Percentiles rank a stretch among this genome's conserved stretches.
Conservation (phyloP, 2,113 vertebrate genomes). For the Chiloscyllium plagiosum region DNA sequence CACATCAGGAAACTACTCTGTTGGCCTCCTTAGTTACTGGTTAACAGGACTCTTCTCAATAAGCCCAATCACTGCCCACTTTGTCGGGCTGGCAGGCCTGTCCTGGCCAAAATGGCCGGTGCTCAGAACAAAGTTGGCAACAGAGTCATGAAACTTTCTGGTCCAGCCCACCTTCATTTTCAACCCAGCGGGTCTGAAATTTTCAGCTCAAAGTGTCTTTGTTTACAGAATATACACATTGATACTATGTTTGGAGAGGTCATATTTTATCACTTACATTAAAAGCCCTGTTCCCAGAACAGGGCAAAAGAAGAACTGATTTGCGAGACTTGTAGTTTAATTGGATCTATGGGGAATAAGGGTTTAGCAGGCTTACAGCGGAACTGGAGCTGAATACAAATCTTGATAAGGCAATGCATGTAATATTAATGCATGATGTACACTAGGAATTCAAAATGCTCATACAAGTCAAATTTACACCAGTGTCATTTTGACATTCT, state of each 20-base stretch:
- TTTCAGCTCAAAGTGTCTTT: neutral
- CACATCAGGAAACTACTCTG: neutral
- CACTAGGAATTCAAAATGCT: conserved; percentile 17
- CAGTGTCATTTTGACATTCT: conserved; percentile 18
- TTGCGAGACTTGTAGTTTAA: conserved; percentile 20
- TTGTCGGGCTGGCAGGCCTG: neutral
- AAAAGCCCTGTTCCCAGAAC: neutral
- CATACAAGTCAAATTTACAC: conserved; percentile 10
- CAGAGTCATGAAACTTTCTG: neutral
- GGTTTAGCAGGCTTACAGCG: conserved; percentile 7
- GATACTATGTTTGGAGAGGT: neutral
- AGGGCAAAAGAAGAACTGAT: conserved; percentile 20
- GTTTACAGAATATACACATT: neutral
- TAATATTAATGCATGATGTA: conserved; percentile 30
- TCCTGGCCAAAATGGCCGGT: neutral
- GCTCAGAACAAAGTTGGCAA: neutral
- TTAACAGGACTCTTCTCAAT: neutral
- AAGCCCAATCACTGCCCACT: neutral
- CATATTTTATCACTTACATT: neutral
- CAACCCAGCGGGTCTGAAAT: neutral
- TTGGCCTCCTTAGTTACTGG: too few species aligned
- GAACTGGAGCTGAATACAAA: neutral
- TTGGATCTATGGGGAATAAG: conserved; percentile 22
- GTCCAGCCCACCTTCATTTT: neutral
- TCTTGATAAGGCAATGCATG: conserved; percentile 4